Evolutionary conservation across 2,113 vertebrate species (phyloP).

Genomic region (pig (Sus scrofa)): T2T-Sscrofa CM000819.6:133673001-133673500

Average conservation of each 20-base stretch:
- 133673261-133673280: background rate
- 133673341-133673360: background rate
- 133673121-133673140: background rate
- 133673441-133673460: background rate
- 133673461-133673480: background rate
- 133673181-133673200: background rate
- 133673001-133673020: background rate
- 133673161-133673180: background rate
- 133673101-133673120: background rate
- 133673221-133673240: background rate
- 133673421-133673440: background rate
- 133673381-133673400: background rate
- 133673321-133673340: background rate
- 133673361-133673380: background rate
- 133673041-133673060: background rate
- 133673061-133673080: background rate
- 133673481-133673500: background rate
- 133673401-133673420: background rate
- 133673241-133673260: background rate
- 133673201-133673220: background rate
- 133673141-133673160: background rate
- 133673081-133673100: slow-evolving; percentile 3
- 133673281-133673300: background rate
- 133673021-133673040: background rate
- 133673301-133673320: background rate